Evolutionary conservation across 2,797 vertebrate species (phyloP), one percentile per base, ranked within the genome.

Genomic region (Urosaurus nigricauda): DNA sequence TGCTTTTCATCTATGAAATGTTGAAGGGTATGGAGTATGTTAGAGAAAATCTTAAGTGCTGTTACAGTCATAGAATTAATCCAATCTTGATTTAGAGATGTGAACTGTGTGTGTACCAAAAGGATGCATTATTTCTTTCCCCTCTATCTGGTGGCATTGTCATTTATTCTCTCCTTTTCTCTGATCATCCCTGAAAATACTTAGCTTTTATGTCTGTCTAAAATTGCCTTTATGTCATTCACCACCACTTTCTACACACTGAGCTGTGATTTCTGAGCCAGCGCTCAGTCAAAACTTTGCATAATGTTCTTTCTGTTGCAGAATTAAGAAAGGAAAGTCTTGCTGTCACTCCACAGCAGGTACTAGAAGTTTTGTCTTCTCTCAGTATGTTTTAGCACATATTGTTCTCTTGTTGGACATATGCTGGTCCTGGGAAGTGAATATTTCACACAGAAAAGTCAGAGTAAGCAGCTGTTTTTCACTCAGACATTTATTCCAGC

Each of bases 401-500:
- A 78, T 80, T 80, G 77, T 80, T 63, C 68, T 65, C 65, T 35
- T 47, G 40, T 73, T 80, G 77, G 83, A 85, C 58, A 81, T 75
- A 60, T 53, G 53, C 40, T 81, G 21, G 58, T 85, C 51, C 56
- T 4, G 2, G 24, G 56, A 89, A 89, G 56, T 60, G 68, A 88
- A 47, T 43, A 29, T 78, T 56, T 56, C 82, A 80, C 21, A 47
- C 32, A 43, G n/a, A 79, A 79, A 35, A 88, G 43, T 71, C 63
- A 60, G 82, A 32, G n/a, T 3, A 68, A 68, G 78, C n/a, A 85
- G 83, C 53, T 65, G 83, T 70, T 80, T 85, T 89, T 75, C 56
- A 85, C 6, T 74, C 26, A 74, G n/a, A 80, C 51, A 85, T 89
- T 89, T 89, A 73, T 85, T 60, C 53, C 83, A 89, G 83, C 70